Percentiles rank a stretch among this genome's conserved stretches.
These are phyloP conservation scores for Neomorphus geoffroyi DNA, from an alignment of 2,797 vertebrate species.

Conservation along the genomic window DNA sequence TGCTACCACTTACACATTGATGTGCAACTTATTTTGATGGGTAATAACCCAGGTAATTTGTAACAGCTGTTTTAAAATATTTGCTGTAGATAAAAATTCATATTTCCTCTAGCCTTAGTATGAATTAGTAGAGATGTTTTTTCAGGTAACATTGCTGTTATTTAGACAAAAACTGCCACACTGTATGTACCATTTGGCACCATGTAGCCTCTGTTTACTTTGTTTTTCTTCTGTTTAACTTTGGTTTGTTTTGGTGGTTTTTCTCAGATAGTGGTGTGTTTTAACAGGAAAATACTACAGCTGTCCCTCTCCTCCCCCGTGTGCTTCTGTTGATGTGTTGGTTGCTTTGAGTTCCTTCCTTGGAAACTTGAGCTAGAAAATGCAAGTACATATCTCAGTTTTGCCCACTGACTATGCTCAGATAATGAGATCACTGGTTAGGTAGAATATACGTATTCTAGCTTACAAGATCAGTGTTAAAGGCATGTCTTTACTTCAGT, in stretches of 20 bases:
- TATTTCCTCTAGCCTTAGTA: neutral
- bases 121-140: neutral
- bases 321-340: neutral
- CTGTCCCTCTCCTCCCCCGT: conserved; percentile 11
- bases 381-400: neutral
- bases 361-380: conserved; percentile 4
- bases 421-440: neutral
- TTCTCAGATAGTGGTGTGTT: neutral
- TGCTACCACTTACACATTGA: rapidly evolving
- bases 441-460: neutral
- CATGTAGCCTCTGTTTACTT: neutral
- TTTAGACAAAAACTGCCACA: neutral
- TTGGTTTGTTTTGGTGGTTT: neutral
- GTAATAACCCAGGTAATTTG: neutral
- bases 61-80: neutral
- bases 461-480: neutral
- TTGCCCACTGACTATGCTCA: neutral
- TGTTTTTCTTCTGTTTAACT: neutral
- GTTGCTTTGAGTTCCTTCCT: neutral
- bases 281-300: conserved; percentile 30
- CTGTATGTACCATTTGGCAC: neutral
- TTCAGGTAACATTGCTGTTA: neutral
- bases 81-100: rapidly evolving
- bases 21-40: neutral
- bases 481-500: neutral